phyloP scores from a whole-genome alignment of 1,140 invertebrate genomes.

The Mya arenaria region DNA sequence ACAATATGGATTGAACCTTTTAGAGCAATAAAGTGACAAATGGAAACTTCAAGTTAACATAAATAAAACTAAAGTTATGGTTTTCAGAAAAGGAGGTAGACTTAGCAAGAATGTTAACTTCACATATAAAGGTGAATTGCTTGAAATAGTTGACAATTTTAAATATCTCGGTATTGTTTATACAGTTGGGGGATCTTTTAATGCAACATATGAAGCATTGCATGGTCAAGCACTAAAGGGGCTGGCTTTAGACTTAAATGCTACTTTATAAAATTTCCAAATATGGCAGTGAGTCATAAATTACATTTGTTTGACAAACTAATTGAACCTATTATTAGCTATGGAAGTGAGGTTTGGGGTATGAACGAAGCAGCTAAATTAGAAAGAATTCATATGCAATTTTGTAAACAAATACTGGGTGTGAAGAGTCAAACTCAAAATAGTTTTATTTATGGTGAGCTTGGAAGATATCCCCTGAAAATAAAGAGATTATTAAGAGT shows the following conservation, averaged over 20 bases:
- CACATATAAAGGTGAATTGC: background rate
- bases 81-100: background rate
- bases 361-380: slow-evolving; percentile 4
- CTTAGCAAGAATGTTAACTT: background rate
- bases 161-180: slow-evolving; percentile 48
- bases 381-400: slow-evolving; percentile 31
- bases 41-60: background rate
- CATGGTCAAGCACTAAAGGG: slow-evolving; percentile 17
- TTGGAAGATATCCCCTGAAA: slow-evolving; percentile 1
- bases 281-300: slow-evolving; percentile 4
- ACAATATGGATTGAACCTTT: background rate
- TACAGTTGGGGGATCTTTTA: slow-evolving; percentile 12
- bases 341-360: slow-evolving; percentile 45
- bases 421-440: slow-evolving; percentile 19
- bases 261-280: slow-evolving; percentile 30
- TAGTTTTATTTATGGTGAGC: slow-evolving; percentile 19
- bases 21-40: background rate
- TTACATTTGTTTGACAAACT: slow-evolving; percentile 49
- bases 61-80: background rate
- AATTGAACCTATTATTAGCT: slow-evolving; percentile 20
- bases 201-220: background rate
- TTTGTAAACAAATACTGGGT: slow-evolving; percentile 27
- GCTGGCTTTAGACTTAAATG: slow-evolving; percentile 18
- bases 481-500: background rate
- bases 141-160: slow-evolving; percentile 39